Evolutionary conservation across 2,888 invertebrate species (phyloP).

Genomic region (Limenitis camilla): DNA sequence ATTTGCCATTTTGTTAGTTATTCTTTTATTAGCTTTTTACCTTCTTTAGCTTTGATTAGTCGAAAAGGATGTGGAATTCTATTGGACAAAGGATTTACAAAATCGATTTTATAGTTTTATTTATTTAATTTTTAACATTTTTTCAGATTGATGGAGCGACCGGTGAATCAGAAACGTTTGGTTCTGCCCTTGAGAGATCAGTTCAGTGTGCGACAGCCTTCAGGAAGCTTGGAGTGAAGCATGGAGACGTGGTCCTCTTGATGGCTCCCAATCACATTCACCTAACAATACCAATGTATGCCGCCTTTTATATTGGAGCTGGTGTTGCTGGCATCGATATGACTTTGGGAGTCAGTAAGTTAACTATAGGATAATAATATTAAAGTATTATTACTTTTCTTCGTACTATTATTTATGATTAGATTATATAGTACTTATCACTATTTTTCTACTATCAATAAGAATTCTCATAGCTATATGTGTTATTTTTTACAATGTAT

Average conservation of each 20-base stretch:
- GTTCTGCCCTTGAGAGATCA: conserved; percentile 46
- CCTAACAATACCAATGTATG: conserved; percentile 58
- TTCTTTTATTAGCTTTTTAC: too few relatives aligned
- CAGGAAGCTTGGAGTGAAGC: conserved; percentile 44
- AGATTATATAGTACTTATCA: too few relatives aligned
- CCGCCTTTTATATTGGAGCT: conserved; percentile 59
- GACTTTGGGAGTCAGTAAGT: conserved; percentile 43
- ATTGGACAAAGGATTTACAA: too few relatives aligned
- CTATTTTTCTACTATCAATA: too few relatives aligned
- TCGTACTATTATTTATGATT: too few relatives aligned
- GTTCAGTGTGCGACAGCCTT: conserved; percentile 57
- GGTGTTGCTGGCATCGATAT: conserved; percentile 46
- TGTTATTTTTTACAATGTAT: too few relatives aligned
- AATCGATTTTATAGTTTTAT: too few relatives aligned
- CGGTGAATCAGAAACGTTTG: conserved; percentile 53
- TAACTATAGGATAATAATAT: conserved; percentile 46
- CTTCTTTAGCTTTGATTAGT: too few relatives aligned
- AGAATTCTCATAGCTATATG: too few relatives aligned
- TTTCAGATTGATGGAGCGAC: conserved; percentile 58
- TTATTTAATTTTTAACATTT: neutral
- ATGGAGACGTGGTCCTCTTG: conserved; percentile 57
- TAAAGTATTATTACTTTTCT: too few relatives aligned
- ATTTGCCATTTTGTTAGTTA: too few relatives aligned
- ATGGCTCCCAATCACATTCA: conserved; percentile 68
- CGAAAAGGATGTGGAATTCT: too few relatives aligned